phyloP scores from a whole-genome alignment of 2,113 vertebrate genomes.

The Triplophysa dalaica region DNA sequence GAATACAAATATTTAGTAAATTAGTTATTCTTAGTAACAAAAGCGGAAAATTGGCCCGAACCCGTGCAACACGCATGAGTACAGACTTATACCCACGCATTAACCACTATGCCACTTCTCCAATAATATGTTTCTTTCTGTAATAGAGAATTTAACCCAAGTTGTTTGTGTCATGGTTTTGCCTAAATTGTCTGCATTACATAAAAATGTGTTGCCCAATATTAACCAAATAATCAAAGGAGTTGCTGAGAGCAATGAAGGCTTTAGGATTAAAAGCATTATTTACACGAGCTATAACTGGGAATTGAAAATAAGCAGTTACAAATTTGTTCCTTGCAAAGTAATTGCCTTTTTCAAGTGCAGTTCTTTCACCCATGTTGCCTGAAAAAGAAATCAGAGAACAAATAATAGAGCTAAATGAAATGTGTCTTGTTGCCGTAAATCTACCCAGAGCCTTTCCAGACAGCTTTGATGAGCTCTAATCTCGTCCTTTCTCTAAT shows the following conservation, averaged over 20 bases:
- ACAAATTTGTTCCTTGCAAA: conserved; percentile 39
- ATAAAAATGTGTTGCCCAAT: conserved; percentile 44
- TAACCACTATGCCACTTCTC: background rate
- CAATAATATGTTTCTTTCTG: background rate
- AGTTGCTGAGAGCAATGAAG: conserved; percentile 20
- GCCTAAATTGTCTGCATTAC: conserved; percentile 34
- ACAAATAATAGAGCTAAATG: conserved; percentile 45
- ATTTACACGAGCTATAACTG: conserved; percentile 49
- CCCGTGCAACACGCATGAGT: background rate
- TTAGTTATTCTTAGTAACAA: background rate
- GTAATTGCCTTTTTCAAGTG: conserved; percentile 46
- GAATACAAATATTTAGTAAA: background rate
- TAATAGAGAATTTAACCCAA: conserved; percentile 15
- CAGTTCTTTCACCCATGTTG: conserved; percentile 41
- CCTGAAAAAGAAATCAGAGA: conserved; percentile 47
- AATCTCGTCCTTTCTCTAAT: conserved; percentile 43
- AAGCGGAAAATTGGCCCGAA: background rate
- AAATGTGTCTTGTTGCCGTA: conserved; percentile 48
- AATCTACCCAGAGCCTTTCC: conserved; percentile 36
- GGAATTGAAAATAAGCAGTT: conserved; percentile 41
- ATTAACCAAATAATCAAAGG: conserved; percentile 46
- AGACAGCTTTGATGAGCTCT: conserved; percentile 49
- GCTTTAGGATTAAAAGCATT: conserved; percentile 49
- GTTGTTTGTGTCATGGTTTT: conserved; percentile 35
- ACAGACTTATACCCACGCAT: no score